phyloP scores from a whole-genome alignment of 2,797 vertebrate species.

The Lerista edwardsae region DNA sequence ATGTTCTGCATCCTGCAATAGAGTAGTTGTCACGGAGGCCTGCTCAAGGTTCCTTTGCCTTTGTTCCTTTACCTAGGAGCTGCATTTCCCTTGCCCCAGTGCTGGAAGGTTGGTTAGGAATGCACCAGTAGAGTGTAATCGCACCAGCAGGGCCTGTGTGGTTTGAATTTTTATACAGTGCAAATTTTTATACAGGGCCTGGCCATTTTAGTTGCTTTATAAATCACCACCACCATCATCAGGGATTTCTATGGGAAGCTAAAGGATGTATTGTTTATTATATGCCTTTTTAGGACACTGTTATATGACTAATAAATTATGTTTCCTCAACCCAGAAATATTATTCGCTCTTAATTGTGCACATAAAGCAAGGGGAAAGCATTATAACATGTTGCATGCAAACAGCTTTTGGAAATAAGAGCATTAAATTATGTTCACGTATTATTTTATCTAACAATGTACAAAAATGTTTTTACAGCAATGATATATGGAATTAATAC shows the following conservation, averaged over 20 bases:
- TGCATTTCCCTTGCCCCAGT: too few relatives aligned
- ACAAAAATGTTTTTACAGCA: constrained; percentile 46
- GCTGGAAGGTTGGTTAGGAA: too few relatives aligned
- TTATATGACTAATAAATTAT: constrained; percentile 44
- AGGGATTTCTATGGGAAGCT: constrained; percentile 24
- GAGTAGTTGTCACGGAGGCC: too few relatives aligned
- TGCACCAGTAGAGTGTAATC: too few relatives aligned
- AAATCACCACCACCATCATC: not conserved
- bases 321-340: constrained; percentile 46
- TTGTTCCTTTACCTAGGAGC: too few relatives aligned
- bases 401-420: constrained; percentile 58
- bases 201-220: not conserved
- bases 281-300: constrained; percentile 35
- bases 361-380: constrained; percentile 41
- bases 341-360: constrained; percentile 55
- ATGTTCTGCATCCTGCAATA: too few relatives aligned
- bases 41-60: too few relatives aligned
- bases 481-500: constrained; percentile 71
- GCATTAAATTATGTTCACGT: constrained; percentile 51
- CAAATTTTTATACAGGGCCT: not conserved
- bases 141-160: not conserved
- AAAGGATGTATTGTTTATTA: constrained; percentile 41
- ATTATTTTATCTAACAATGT: constrained; percentile 52
- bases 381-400: constrained; percentile 33
- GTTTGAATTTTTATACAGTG: not conserved